Evolutionary conservation across 2,797 vertebrate species (phyloP).

Genomic region (Aeoliscus strigatus): DNA sequence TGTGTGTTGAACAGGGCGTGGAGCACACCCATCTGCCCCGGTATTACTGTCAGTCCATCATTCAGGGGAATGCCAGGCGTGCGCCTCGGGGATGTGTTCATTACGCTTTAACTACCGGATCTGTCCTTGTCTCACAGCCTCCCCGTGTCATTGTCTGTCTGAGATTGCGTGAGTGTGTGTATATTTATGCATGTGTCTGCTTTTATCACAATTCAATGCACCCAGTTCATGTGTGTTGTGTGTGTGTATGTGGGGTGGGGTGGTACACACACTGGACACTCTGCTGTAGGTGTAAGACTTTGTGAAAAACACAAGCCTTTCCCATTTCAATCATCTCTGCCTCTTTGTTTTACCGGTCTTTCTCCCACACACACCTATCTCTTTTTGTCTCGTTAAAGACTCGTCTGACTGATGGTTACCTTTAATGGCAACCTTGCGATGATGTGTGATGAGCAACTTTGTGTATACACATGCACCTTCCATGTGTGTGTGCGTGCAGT

Average conservation of each 20-base stretch:
- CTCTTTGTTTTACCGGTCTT: constrained; percentile 9
- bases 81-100: constrained; percentile 75
- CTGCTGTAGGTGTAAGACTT: constrained; percentile 7
- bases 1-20: constrained; percentile 62
- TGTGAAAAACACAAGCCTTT: constrained; percentile 7
- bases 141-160: constrained; percentile 69
- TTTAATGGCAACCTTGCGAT: constrained; percentile 28
- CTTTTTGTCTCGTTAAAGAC: constrained; percentile 21
- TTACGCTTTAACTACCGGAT: constrained; percentile 78
- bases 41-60: constrained; percentile 80
- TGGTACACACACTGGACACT: constrained; percentile 7
- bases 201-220: constrained; percentile 51
- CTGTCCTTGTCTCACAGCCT: constrained; percentile 73
- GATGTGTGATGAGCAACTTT: constrained; percentile 35
- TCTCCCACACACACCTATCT: constrained; percentile 10
- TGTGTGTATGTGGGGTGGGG: neutral
- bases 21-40: constrained; percentile 72
- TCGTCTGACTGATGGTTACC: constrained; percentile 24
- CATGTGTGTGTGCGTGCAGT: constrained; percentile 36
- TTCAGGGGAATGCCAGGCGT: constrained; percentile 66
- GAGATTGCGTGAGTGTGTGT: constrained; percentile 50
- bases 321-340: constrained; percentile 9
- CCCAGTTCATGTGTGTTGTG: constrained; percentile 16
- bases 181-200: constrained; percentile 61
- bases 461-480: constrained; percentile 19